These are phyloP conservation scores for Molossus alvarezi DNA, from an alignment of 2,797 vertebrate genomes.

Conservation along the genomic window DNA sequence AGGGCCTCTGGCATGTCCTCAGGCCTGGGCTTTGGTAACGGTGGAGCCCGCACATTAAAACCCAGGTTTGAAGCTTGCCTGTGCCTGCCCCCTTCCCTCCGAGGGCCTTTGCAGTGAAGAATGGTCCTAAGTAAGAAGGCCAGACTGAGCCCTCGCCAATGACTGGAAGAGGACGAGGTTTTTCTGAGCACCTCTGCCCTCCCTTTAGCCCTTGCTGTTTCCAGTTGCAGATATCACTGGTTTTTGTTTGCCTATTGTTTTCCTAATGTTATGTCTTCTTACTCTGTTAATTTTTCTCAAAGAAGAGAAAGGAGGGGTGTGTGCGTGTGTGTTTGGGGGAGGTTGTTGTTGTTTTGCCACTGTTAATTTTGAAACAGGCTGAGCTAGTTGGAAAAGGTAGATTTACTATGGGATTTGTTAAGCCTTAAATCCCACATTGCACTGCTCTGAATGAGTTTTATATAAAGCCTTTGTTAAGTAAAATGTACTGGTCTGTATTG, in stretches of 20 bases:
- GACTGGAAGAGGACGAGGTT: neutral
- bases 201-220: neutral
- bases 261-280: constrained; percentile 28
- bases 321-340: neutral
- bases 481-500: neutral
- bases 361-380: constrained; percentile 66
- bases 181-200: neutral
- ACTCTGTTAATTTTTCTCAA: constrained; percentile 9
- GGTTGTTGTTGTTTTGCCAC: neutral
- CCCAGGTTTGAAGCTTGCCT: neutral
- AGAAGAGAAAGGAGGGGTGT: constrained; percentile 18
- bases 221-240: neutral
- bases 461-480: constrained; percentile 53
- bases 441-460: constrained; percentile 56
- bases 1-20: too few relatives aligned
- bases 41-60: neutral
- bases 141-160: neutral
- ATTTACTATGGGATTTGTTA: constrained; percentile 61
- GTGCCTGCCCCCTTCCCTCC: neutral
- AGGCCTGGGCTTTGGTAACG: neutral
- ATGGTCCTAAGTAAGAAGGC: neutral
- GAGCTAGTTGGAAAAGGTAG: constrained; percentile 65
- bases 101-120: neutral
- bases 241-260: constrained; percentile 23
- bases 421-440: constrained; percentile 66